phyloP scores from a whole-genome alignment of 2,888 invertebrate species.

The Athrips mouffetella region DNA sequence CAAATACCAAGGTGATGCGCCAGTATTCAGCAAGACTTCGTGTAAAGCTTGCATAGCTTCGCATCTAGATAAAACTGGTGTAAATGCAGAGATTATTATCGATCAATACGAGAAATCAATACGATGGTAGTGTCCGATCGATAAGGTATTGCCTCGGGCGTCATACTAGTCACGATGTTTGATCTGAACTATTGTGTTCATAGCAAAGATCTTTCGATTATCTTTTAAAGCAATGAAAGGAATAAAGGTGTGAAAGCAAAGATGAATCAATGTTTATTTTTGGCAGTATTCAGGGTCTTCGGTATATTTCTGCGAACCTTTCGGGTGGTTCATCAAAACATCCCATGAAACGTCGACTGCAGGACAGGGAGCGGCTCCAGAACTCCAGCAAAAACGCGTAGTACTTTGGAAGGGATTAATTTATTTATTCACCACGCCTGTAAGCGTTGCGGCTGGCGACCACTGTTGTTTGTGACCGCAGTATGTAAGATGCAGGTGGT shows the following conservation, averaged over 20 bases:
- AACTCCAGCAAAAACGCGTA: no score
- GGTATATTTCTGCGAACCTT: no score
- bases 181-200: conserved; percentile 26
- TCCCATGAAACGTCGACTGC: no score
- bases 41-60: not conserved
- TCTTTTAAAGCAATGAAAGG: conserved; percentile 41
- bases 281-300: no score
- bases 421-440: no score
- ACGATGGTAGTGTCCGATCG: conserved; percentile 28
- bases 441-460: no score
- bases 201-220: conserved; percentile 37
- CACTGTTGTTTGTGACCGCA: no score
- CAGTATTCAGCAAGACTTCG: not conserved
- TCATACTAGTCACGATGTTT: conserved; percentile 28
- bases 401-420: no score
- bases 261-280: conserved; percentile 14
- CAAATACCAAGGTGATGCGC: conserved; percentile 43
- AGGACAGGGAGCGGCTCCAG: no score
- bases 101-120: conserved; percentile 56
- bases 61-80: conserved; percentile 31
- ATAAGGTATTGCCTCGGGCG: conserved; percentile 17
- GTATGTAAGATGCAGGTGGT: no score
- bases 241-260: conserved; percentile 40
- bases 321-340: no score
- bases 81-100: conserved; percentile 49